Conservation (phyloP, 2,888 invertebrate genomes). For the Strigamia maritima region DNA sequence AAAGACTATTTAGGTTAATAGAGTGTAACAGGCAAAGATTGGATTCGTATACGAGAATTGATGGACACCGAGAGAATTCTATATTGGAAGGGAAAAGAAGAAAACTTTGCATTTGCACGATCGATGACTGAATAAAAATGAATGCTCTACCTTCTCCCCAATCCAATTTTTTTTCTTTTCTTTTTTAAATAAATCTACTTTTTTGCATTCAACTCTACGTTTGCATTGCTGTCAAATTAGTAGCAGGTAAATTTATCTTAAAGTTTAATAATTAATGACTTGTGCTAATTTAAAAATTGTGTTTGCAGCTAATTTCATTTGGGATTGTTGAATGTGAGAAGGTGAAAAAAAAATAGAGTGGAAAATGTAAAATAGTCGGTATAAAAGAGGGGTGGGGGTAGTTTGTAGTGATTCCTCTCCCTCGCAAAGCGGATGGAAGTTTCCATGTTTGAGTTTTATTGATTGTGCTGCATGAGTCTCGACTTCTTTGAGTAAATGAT, state of each 20-base stretch:
- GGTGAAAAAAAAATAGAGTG: background rate
- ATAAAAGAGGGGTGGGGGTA: background rate
- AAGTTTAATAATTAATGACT: constrained; percentile 4
- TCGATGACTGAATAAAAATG: constrained; percentile 15
- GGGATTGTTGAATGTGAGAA: constrained; percentile 7
- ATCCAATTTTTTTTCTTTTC: background rate
- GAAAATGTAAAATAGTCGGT: background rate
- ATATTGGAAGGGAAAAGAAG: background rate
- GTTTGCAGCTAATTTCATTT: constrained; percentile 13
- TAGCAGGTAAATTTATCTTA: background rate
- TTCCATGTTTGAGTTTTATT: constrained; percentile 31
- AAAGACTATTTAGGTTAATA: constrained; percentile 22
- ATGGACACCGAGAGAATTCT: constrained; percentile 18
- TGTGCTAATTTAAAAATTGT: constrained; percentile 21
- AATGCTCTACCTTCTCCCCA: background rate
- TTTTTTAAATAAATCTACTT: background rate
- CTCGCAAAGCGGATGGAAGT: constrained; percentile 35
- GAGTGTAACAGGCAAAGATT: constrained; percentile 20
- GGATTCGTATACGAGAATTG: constrained; percentile 26
- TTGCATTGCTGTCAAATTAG: background rate
- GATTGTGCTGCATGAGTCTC: constrained; percentile 32
- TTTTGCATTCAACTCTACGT: background rate
- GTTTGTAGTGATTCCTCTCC: constrained; percentile 11
- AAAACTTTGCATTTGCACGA: constrained; percentile 26
- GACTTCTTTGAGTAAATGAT: constrained; percentile 37